Percentiles rank a stretch among this genome's conserved stretches.
Evolutionary conservation across 2,113 vertebrate genomes (phyloP).

Genomic region (Nanorana parkeri): DNA sequence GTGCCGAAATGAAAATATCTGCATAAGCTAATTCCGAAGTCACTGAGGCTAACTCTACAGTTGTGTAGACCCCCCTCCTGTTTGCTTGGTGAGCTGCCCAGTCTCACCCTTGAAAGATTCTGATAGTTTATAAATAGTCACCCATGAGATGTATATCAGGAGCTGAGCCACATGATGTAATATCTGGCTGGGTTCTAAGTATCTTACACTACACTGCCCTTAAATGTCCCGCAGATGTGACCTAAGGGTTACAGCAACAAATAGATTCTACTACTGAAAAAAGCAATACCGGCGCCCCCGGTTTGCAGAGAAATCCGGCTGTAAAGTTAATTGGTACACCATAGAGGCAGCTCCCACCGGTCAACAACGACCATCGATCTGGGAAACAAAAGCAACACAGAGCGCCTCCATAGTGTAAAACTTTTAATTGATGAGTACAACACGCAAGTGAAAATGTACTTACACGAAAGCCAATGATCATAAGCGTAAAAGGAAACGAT

Average conservation of each 20-base stretch:
- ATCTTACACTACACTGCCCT: slow-evolving; percentile 50
- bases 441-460: no score
- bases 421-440: no score
- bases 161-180: slow-evolving; percentile 49
- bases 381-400: no score
- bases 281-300: no score
- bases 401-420: no score
- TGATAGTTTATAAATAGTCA: slow-evolving; percentile 49
- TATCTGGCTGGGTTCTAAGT: slow-evolving; percentile 26
- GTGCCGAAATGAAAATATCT: slow-evolving; percentile 41
- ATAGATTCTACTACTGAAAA: not conserved
- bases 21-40: slow-evolving; percentile 50
- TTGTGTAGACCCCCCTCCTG: slow-evolving; percentile 26
- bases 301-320: no score
- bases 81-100: slow-evolving; percentile 50
- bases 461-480: no score
- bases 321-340: no score
- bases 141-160: slow-evolving; percentile 43
- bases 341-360: no score
- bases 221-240: slow-evolving; percentile 55
- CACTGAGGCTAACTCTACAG: slow-evolving; percentile 26
- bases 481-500: no score
- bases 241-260: not conserved
- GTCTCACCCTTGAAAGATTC: slow-evolving; percentile 46
- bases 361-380: no score